Base-by-base conservation (phyloP, 2,888 invertebrate genomes). In the Eristalinus sepulchralis region DNA sequence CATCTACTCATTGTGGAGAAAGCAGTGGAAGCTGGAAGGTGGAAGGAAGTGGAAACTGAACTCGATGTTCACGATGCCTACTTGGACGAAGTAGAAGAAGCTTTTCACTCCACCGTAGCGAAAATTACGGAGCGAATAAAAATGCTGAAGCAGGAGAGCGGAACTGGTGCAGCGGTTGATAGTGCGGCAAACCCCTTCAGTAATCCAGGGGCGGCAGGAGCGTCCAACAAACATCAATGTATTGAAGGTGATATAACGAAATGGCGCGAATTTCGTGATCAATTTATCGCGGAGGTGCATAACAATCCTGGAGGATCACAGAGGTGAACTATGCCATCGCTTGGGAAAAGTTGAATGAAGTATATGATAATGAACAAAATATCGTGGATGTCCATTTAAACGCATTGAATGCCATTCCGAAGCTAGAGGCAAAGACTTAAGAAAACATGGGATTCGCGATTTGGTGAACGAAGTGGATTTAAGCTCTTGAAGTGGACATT, bases 1-100 rank as follows among this genome's bases (percentile, higher is more conserved):
- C 77, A 77, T 24, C 9, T 77, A 13, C 11, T n/a, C n/a, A 20
- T 76, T 8, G 76, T 60, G 27, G 63, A 63, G 39, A 55, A 55
- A 53, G 72, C 72, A 11, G 63, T 53, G n/a, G 31, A 63, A n/a
- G n/a, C n/a, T n/a, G n/a, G n/a, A n/a, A n/a, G n/a, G n/a, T n/a
- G n/a, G n/a, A n/a, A n/a, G n/a, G n/a, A n/a, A n/a, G n/a, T n/a
- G 11, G 3, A 22, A 33, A 63, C 17, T 17, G 63, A 63, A 11
- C 22, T 20, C 0, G 34, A 63, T 8, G 63, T 53, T 5, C 63
- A 73, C 53, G 55, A 73, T n/a, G n/a, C n/a, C n/a, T 36, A 36
- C 34, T 36, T 36, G 34, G 34, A 11, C 34, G 11, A 36, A 36
- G 34, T 36, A 36, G 34, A 36, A 11, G 34, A 36, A 36, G 10